Percentiles rank a stretch among this genome's conserved stretches.
phyloP scores from a whole-genome alignment of 2,888 invertebrate genomes.

The Mayetiola destructor region DNA sequence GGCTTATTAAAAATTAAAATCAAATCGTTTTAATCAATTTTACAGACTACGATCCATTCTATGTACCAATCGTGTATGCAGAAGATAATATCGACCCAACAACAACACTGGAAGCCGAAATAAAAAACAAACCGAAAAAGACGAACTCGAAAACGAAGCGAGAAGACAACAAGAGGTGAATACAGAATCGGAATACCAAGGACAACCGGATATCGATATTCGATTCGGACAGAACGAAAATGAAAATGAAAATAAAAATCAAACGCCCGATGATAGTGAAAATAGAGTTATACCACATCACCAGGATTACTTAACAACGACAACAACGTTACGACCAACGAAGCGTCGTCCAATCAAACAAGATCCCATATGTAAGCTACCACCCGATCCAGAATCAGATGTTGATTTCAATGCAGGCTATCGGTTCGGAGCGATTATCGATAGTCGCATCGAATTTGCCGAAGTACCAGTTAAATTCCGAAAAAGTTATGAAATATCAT shows the following conservation, averaged over 20 bases:
- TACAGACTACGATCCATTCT: slow-evolving; percentile 27
- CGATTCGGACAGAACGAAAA: neutral
- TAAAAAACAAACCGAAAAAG: neutral
- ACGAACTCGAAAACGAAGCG: neutral
- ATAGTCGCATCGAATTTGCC: slow-evolving; percentile 59
- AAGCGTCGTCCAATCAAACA: slow-evolving; percentile 23
- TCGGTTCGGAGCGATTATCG: slow-evolving; percentile 39
- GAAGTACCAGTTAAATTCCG: slow-evolving; percentile 45
- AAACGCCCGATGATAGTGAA: neutral
- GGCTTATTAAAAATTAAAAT: neutral
- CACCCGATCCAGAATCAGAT: slow-evolving; percentile 30
- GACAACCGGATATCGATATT: neutral
- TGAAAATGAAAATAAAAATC: neutral
- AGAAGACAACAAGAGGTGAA: neutral
- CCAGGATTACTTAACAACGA: neutral
- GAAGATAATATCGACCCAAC: slow-evolving; percentile 21
- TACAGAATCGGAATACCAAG: neutral
- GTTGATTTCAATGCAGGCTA: slow-evolving; percentile 30
- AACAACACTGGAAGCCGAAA: neutral
- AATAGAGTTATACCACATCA: slow-evolving; percentile 22
- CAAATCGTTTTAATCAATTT: slow-evolving; percentile 4
- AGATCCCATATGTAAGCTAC: slow-evolving; percentile 26
- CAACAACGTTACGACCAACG: slow-evolving; percentile 18
- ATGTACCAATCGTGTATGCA: slow-evolving; percentile 27
- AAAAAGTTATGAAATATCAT: slow-evolving; percentile 55